Evolutionary conservation across 2,797 vertebrate species (phyloP).

Genomic region (Tiaroga cobitis): DNA sequence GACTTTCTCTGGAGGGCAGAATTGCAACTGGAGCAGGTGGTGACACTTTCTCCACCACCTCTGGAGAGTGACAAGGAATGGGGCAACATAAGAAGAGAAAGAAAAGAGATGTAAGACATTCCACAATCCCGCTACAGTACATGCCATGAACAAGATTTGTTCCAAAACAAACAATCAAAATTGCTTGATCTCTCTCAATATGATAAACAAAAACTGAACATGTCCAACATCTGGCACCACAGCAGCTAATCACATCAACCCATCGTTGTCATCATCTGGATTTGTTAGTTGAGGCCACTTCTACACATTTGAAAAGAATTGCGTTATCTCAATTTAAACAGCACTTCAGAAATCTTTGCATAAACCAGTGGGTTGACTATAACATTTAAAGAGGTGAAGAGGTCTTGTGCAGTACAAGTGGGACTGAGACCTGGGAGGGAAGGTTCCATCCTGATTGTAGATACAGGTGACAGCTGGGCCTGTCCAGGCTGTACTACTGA

Average conservation of each 20-base stretch:
- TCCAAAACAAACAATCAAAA: background rate
- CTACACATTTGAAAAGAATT: background rate
- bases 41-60: conserved; percentile 89
- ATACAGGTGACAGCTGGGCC: conserved; percentile 88
- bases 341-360: conserved; percentile 6
- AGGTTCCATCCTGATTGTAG: conserved; percentile 84
- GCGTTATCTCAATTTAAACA: background rate
- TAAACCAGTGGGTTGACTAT: background rate
- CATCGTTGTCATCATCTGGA: background rate
- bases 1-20: conserved; percentile 90
- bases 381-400: conserved; percentile 33
- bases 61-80: conserved; percentile 70
- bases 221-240: background rate
- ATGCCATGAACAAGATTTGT: background rate
- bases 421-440: conserved; percentile 83
- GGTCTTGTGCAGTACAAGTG: conserved; percentile 36
- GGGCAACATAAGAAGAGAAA: background rate
- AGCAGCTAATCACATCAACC: background rate
- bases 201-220: background rate
- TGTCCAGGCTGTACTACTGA: conserved; percentile 81
- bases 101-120: background rate
- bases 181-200: background rate
- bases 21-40: conserved; percentile 90
- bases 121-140: background rate
- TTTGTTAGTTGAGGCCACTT: background rate